Evolutionary conservation across 2,113 vertebrate species (phyloP).

Genomic region (Apistogramma diplotaenia): DNA sequence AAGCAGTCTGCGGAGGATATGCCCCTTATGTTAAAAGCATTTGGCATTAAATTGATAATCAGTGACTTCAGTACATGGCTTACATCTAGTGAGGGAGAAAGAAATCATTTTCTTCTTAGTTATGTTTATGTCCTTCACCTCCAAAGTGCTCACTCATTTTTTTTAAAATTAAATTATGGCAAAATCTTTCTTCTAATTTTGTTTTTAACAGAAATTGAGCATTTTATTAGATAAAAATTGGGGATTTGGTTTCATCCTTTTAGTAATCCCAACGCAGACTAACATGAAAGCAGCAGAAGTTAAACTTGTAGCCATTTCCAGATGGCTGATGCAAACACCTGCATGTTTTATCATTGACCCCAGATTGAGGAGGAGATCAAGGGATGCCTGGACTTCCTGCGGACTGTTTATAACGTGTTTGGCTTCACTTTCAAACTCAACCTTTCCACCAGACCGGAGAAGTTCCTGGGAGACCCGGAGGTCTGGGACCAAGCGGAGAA

Average conservation of each 20-base stretch:
- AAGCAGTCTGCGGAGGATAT: background rate
- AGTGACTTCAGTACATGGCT: background rate
- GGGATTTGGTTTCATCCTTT: background rate
- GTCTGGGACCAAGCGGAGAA: conserved; percentile 96
- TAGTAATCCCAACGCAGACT: background rate
- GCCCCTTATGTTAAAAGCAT: background rate
- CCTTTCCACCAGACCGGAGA: conserved; percentile 95
- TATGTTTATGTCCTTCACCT: background rate
- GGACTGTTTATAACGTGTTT: conserved; percentile 88
- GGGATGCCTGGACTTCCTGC: conserved; percentile 92
- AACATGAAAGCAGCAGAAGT: background rate
- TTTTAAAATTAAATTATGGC: background rate
- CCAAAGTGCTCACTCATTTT: background rate
- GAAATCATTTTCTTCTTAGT: background rate
- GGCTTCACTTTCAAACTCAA: conserved; percentile 98
- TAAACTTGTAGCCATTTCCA: background rate
- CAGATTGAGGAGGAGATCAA: conserved; percentile 96
- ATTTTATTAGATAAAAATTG: background rate
- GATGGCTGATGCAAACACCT: background rate
- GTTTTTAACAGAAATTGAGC: background rate
- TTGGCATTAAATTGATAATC: background rate
- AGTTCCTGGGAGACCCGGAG: conserved; percentile 90
- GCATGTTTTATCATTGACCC: background rate
- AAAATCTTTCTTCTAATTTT: background rate
- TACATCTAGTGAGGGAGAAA: background rate